These are phyloP conservation scores for Elephas maximus DNA, from an alignment of 2,113 vertebrate species.

Conservation along the genomic window DNA sequence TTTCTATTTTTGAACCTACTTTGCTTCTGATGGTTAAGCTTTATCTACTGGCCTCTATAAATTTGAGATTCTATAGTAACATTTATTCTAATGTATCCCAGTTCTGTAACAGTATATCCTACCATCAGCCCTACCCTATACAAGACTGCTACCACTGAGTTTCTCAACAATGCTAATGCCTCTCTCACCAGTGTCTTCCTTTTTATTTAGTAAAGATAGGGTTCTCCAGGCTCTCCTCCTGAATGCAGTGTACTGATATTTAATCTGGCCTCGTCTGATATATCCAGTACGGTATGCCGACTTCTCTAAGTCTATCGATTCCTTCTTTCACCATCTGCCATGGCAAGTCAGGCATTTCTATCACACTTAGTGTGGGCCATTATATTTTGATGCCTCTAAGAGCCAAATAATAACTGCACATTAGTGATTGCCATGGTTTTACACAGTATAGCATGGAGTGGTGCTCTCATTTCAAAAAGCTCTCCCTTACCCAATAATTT, in stretches of 20 bases:
- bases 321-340: background rate
- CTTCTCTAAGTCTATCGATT: background rate
- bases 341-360: background rate
- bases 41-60: no score
- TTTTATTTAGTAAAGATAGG: background rate
- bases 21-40: no score
- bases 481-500: background rate
- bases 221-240: background rate
- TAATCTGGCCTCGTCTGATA: background rate
- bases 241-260: background rate
- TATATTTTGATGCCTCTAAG: background rate
- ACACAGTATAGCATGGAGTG: background rate
- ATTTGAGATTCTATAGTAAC: background rate
- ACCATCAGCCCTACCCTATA: background rate
- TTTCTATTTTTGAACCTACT: no score
- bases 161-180: background rate
- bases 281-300: background rate
- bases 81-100: background rate
- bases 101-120: background rate
- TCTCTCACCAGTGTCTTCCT: background rate
- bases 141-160: background rate
- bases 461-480: background rate
- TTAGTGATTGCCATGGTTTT: background rate
- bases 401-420: background rate
- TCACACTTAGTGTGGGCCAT: background rate